Evolutionary conservation across 2,797 vertebrate genomes (phyloP), one percentile per base, ranked within the genome.

Genomic region (Darevskia nairensis): DNA sequence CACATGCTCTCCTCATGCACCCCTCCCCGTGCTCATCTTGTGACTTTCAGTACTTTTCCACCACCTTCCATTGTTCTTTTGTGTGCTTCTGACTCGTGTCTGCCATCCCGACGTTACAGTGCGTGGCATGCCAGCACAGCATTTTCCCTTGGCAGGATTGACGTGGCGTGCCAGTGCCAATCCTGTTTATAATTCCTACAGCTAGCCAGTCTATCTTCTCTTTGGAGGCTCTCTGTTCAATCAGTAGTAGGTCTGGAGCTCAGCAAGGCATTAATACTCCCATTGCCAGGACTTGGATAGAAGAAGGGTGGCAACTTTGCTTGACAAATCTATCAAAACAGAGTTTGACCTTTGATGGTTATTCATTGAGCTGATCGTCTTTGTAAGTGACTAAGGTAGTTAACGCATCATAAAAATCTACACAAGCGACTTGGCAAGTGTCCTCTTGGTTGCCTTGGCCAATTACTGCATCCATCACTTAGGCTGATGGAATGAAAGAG

Each of bases 401-500:
- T 87, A 84, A 91, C 86, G 39, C 15, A 69, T 44, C 82, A 80
- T 80, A 84, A 80, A 87, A 84, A 88, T 64, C 61, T 32, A 41
- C 50, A 50, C 46, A 44, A 86, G 89, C 61, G 21, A 6, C 87
- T 92, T 88, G 77, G 80, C 76, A 74, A 88, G 71, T 80, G 10
- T 8, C 84, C 1, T 0, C 29, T 76, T 76, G 72, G 80, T 76
- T 84, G 35, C 35, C 72, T 84, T 61, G 6, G 27, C 44, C 66
- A 64, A 46, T 91, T 91, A 80, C 59, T 13, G 32, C 84, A 88
- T 8, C 84, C 76, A 23, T 76, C 80, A 76, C 8, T 87, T 59
- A 76, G 68, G 66, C 71, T 21, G 68, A 72, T 11, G 68, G 90
- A 87, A 84, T 77, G 82, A 80, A 90, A 91, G 21, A 89, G 39